phyloP scores from a whole-genome alignment of 2,797 vertebrate species.

The Scolopax bukidnonensis region DNA sequence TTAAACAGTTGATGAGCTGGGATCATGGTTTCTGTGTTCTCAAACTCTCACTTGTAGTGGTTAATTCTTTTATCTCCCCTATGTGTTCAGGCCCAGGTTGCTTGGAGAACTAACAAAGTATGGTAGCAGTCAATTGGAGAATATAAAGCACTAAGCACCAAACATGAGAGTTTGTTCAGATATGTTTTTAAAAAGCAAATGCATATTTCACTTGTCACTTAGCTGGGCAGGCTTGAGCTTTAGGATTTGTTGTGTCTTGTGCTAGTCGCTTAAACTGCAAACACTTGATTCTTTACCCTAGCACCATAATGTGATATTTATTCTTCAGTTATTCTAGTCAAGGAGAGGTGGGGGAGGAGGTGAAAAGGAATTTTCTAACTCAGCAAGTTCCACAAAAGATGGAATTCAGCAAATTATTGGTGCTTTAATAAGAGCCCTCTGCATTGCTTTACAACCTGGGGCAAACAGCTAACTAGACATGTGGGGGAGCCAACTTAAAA shows the following conservation, averaged over 20 bases:
- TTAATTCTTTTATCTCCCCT: not conserved
- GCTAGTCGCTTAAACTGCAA: not conserved
- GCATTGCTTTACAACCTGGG: not conserved
- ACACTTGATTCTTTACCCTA: not conserved
- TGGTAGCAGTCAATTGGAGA: not conserved
- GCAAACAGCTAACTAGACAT: conserved; percentile 18
- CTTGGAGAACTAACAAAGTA: not conserved
- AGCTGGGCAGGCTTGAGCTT: not conserved
- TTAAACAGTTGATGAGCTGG: not conserved
- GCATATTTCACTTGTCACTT: not conserved
- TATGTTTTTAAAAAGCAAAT: not conserved
- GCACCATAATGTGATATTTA: not conserved
- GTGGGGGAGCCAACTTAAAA: conserved; percentile 2
- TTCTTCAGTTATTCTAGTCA: conserved; percentile 16
- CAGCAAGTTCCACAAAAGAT: conserved; percentile 38
- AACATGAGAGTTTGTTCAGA: not conserved
- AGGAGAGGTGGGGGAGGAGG: conserved; percentile 4
- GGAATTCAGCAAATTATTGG: conserved; percentile 49
- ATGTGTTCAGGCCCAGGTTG: not conserved
- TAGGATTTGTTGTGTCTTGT: conserved; percentile 34
- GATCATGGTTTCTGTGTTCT: not conserved
- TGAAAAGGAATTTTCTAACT: conserved; percentile 42
- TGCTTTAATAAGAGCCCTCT: conserved; percentile 38
- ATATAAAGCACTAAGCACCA: not conserved
- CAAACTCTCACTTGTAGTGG: not conserved